Percentiles rank a stretch among this genome's conserved stretches.
Evolutionary conservation across 1,140 invertebrate species (phyloP).

Genomic region (Drosophila malerkotliana): DNA sequence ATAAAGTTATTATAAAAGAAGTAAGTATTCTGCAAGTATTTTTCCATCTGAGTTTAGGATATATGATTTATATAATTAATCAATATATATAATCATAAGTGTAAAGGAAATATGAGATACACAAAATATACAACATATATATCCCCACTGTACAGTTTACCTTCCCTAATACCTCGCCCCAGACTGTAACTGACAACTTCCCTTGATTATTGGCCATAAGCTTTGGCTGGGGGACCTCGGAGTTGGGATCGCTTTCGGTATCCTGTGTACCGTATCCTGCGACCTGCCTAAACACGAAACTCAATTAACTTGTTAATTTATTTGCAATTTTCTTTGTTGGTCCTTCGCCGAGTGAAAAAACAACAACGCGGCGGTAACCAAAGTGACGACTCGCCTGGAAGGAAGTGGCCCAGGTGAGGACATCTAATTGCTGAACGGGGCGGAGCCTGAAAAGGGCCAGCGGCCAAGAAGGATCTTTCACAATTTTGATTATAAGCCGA

Average conservation of each 20-base stretch:
- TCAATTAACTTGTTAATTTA: slow-evolving; percentile 81
- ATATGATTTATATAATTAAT: too few relatives aligned
- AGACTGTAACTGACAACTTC: slow-evolving; percentile 1
- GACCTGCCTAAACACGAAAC: slow-evolving; percentile 62
- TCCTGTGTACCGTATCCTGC: neutral
- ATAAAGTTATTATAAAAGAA: too few relatives aligned
- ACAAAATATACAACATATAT: too few relatives aligned
- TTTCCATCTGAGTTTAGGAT: too few relatives aligned
- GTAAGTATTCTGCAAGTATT: too few relatives aligned
- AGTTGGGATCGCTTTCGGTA: slow-evolving; percentile 5
- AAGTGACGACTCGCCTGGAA: slow-evolving; percentile 10
- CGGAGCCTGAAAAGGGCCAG: neutral
- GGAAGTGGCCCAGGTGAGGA: neutral
- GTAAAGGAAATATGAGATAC: too few relatives aligned
- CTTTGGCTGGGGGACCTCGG: neutral
- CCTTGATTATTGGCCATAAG: slow-evolving; percentile 36
- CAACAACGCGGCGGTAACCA: slow-evolving; percentile 18
- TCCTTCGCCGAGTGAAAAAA: slow-evolving; percentile 38
- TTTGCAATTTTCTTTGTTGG: slow-evolving; percentile 76
- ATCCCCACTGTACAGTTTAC: too few relatives aligned
- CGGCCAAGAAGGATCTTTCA: neutral
- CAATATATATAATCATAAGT: too few relatives aligned
- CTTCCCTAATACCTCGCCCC: neutral
- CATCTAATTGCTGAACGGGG: neutral
- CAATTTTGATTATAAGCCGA: neutral